These are phyloP conservation scores for Mobula hypostoma DNA, from an alignment of 2,113 vertebrate species.

Conservation along the genomic window DNA sequence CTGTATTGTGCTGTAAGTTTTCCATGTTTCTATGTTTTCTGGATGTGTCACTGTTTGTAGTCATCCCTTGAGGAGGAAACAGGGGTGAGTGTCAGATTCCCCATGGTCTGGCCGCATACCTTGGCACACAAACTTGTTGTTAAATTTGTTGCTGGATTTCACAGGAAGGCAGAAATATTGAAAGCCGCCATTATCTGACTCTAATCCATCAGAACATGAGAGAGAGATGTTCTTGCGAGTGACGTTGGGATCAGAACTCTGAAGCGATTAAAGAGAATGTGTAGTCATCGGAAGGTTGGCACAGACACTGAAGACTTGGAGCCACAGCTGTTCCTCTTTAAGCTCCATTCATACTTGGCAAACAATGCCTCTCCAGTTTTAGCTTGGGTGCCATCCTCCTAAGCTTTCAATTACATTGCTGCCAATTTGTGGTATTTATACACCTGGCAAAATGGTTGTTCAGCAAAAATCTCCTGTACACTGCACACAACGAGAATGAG, in stretches of 20 bases:
- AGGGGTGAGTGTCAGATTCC: no score
- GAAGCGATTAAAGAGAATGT: neutral
- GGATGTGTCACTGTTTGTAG: neutral
- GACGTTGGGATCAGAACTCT: neutral
- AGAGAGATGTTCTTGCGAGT: neutral
- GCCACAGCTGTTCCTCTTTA: conserved; percentile 22
- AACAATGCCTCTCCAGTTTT: neutral
- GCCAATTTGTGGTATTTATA: neutral
- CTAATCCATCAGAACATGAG: neutral
- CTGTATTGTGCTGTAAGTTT: no score
- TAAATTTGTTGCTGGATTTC: neutral
- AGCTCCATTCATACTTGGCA: neutral
- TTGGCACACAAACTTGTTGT: neutral
- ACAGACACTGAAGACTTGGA: neutral
- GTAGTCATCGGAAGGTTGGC: neutral
- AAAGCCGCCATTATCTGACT: neutral
- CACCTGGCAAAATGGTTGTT: neutral
- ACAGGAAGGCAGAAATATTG: neutral
- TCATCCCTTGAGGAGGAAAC: neutral
- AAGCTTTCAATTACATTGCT: neutral
- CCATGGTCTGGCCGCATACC: no score
- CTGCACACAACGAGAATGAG: neutral
- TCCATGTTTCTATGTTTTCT: no score
- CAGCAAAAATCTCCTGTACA: neutral
- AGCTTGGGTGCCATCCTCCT: neutral